These are phyloP conservation scores for Zeugodacus cucurbitae DNA, from an alignment of 1,140 invertebrate species.

Conservation along the genomic window DNA sequence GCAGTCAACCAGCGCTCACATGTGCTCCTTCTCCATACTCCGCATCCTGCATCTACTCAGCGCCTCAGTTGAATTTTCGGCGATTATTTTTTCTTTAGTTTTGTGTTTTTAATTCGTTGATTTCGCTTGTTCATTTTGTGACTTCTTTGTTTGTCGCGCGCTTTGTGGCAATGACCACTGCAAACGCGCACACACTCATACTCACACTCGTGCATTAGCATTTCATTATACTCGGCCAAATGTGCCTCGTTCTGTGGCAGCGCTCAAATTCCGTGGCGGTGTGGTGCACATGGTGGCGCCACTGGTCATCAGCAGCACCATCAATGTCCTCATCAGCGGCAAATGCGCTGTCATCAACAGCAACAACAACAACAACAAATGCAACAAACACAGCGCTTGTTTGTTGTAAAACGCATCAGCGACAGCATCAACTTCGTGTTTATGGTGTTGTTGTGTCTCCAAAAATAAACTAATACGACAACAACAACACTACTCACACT, in stretches of 20 bases:
- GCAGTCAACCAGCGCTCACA: neutral
- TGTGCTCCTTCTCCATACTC: neutral
- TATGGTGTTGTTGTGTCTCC: neutral
- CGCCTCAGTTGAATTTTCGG: neutral
- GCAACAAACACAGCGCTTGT: neutral
- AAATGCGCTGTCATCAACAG: conserved; percentile 29
- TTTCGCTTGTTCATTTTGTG: conserved; percentile 34
- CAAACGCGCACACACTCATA: neutral
- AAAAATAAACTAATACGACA: conserved; percentile 2
- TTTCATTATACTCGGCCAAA: neutral
- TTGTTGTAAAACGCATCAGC: neutral
- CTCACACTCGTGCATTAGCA: neutral
- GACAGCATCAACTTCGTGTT: neutral
- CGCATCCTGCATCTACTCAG: neutral
- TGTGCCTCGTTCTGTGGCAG: neutral
- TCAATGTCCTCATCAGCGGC: conserved; percentile 33
- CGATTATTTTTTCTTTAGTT: conserved; percentile 25
- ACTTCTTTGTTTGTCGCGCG: conserved; percentile 36
- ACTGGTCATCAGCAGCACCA: conserved; percentile 23
- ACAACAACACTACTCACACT: neutral
- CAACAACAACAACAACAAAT: neutral
- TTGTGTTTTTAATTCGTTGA: conserved; percentile 35
- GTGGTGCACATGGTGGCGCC: neutral
- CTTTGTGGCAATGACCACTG: neutral
- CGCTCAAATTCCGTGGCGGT: neutral